Base-by-base conservation (phyloP, 2,113 vertebrate species). In the Silurus meridionalis region DNA sequence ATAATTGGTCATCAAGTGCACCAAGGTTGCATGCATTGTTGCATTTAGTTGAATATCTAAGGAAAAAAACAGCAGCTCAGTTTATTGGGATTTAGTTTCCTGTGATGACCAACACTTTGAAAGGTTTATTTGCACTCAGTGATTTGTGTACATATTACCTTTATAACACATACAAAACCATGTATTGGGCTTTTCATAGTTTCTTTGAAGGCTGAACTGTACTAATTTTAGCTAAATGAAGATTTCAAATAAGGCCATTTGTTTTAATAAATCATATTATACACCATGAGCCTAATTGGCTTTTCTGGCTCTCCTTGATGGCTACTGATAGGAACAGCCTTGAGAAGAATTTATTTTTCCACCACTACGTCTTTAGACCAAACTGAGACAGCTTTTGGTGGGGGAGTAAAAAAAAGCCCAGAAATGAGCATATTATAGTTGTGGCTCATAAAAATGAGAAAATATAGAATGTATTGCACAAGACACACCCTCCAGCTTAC, bases 361-460 rank as follows among this genome's bases (percentile, higher is more conserved):
- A 90, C 84, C 58, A 84, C 83, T 92, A 90, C 91, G 92, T 83
- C 91, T 90, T 88, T 87, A 88, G 82, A 85, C 74, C 85, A 82
- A 91, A 91, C 91, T 92, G 87, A 87, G 48, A 88, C 72, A 88
- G 52, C 15, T 84, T 80, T 86, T 81, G 55, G 82, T 78, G 64
- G 55, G 37, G 77, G 46, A 37, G 6, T 60, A 5, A 25, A 57
- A 74, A 14, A 78, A 67, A 11, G 2, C 19, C 53, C 55, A 5
- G 63, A 92, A 87, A 83, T 61, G 75, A 48, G 48, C 55, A 48
- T 83, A 63, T 72, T 91, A 90, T 86, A 90, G 23, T 80, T 60
- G 66, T 72, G 80, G 86, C 90, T 90, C 90, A 67, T 92, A 93
- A 93, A 93, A 66, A 55, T 58, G 79, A 88, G 82, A 83, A 88